Base-by-base conservation (phyloP, 1,140 invertebrate species). In the Tetramorium simillimum region DNA sequence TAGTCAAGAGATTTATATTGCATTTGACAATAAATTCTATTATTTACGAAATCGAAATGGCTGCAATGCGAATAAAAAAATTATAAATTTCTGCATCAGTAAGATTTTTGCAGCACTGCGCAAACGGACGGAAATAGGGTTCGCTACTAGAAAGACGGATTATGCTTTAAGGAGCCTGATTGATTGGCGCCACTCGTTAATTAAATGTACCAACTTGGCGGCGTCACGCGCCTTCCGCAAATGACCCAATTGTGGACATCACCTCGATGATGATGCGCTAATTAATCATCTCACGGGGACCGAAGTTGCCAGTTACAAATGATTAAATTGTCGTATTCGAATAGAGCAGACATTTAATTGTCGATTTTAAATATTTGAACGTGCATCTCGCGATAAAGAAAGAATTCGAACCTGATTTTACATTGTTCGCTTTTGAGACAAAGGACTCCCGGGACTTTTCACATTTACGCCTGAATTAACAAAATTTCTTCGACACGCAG, bases 81-180 rank as follows among this genome's bases (percentile, higher is more conserved):
- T 72, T 37, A 49, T 73, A 60, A 84, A 75, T 84, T 75, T 46
- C 49, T 24, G 24, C 53, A 28, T n/a, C n/a, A n/a, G n/a, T 75
- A 60, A 84, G n/a, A 84, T 84, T 62, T 84, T 84, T 81, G 16
- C 40, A 51, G 65, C 14, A 21, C 7, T 24, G 28, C 16, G 37
- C 18, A 37, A 63, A 33, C 24, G 12, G n/a, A 46, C 21, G 33
- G 3, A 33, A 33, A 33, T 33, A 33, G n/a, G n/a, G n/a, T 40
- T 43, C 10, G 12, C 56, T 51, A 37, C 46, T 40, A 21, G 46
- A 14, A 86, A 86, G 62, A 90, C 73, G 86, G 67, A 91, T 92
- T 87, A 87, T 90, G 77, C 86, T 88, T 88, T 89, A 91, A 91
- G 85, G 70, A 63, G 86, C 56, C 85, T 90, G 90, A 92, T 92